These are phyloP conservation scores for Hiodon tergisus DNA, from an alignment of 2,113 vertebrate species.

Conservation along the genomic window DNA sequence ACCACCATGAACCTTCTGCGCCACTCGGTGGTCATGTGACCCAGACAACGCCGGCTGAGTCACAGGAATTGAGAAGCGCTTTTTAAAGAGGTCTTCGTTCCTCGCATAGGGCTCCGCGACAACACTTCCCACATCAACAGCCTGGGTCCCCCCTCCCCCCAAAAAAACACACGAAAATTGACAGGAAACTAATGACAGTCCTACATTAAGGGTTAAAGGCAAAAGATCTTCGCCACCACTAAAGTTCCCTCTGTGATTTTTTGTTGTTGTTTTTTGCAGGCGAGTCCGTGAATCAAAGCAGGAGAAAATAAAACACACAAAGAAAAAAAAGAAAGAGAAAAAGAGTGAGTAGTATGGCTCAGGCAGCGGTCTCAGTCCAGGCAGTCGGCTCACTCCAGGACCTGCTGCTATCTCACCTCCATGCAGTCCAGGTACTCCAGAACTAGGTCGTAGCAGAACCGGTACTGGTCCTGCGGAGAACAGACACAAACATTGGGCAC, in stretches of 20 bases:
- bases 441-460: constrained; percentile 71
- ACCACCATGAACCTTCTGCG: constrained; percentile 42
- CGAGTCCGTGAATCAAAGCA: constrained; percentile 15
- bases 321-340: neutral
- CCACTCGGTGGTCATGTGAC: constrained; percentile 28
- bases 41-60: constrained; percentile 19
- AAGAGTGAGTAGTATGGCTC: constrained; percentile 19
- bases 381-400: constrained; percentile 28
- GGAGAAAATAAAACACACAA: constrained; percentile 5
- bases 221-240: constrained; percentile 28
- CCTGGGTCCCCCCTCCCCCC: constrained; percentile 28
- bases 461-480: constrained; percentile 65
- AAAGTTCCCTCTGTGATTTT: constrained; percentile 26
- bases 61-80: constrained; percentile 23
- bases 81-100: neutral
- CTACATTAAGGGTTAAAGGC: constrained; percentile 62
- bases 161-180: neutral
- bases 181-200: constrained; percentile 53
- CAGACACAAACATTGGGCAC: neutral
- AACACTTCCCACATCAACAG: constrained; percentile 42
- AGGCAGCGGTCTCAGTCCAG: constrained; percentile 38
- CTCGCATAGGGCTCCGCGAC: neutral
- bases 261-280: constrained; percentile 16
- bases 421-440: constrained; percentile 73
- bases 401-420: constrained; percentile 69